A percentile compares a stretch with the other conserved stretches of the same genome.
These are phyloP conservation scores for Nomada goodeniana DNA, from an alignment of 2,888 invertebrate species.

Conservation along the genomic window DNA sequence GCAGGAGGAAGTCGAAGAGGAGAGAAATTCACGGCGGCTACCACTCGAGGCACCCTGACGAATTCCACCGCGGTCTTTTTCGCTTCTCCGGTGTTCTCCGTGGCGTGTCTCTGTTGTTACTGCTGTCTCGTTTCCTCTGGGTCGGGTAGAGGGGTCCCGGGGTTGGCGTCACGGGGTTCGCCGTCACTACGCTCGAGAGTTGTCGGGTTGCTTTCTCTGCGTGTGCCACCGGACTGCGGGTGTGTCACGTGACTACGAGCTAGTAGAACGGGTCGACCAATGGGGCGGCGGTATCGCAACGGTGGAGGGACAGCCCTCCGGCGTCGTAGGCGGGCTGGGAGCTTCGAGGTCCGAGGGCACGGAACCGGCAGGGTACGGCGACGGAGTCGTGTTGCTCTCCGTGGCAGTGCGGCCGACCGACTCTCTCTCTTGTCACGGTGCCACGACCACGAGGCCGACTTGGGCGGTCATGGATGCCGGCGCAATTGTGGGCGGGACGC, in stretches of 20 bases:
- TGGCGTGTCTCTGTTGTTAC: slow-evolving; percentile 80
- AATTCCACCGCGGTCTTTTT: slow-evolving; percentile 71
- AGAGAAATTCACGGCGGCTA: slow-evolving; percentile 43
- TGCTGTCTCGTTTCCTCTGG: slow-evolving; percentile 73
- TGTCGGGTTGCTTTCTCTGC: neutral
- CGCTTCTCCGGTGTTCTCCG: slow-evolving; percentile 75
- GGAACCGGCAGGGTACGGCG: slow-evolving; percentile 60
- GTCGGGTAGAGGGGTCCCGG: slow-evolving; percentile 56
- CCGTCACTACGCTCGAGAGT: neutral
- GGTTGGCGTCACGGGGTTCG: slow-evolving; percentile 18
- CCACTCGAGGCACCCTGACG: slow-evolving; percentile 55
- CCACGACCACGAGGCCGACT: slow-evolving; percentile 73
- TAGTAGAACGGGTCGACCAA: slow-evolving; percentile 74
- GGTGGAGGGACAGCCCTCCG: slow-evolving; percentile 83
- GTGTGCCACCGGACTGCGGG: slow-evolving; percentile 22
- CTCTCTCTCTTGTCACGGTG: slow-evolving; percentile 69
- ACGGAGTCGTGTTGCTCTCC: slow-evolving; percentile 13
- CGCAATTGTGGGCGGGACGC: slow-evolving; percentile 82
- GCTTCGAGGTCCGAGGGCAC: slow-evolving; percentile 62
- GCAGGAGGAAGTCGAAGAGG: slow-evolving; percentile 7
- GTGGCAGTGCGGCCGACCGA: slow-evolving; percentile 80
- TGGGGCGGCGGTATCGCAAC: slow-evolving; percentile 79
- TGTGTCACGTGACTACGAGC: slow-evolving; percentile 77
- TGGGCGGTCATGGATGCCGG: slow-evolving; percentile 78
- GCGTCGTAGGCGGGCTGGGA: slow-evolving; percentile 83